A percentile compares a stretch with the other conserved stretches of the same genome.
Conservation (phyloP, 2,797 vertebrate genomes). For the Platyrinchus mystaceus region DNA sequence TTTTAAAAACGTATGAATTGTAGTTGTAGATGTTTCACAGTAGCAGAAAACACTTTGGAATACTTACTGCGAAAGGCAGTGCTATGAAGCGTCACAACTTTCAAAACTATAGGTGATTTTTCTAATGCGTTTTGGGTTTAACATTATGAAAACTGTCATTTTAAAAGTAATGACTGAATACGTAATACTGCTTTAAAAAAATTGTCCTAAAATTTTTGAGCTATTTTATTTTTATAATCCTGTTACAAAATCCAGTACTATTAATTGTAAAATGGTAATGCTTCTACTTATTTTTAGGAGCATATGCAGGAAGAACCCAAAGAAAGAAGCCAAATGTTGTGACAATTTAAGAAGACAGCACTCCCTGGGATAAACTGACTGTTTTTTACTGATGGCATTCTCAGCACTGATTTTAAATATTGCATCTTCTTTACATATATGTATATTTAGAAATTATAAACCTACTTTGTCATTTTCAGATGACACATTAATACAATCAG, state of each 20-base stretch:
- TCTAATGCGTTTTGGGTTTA: not conserved
- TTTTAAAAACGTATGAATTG: not conserved
- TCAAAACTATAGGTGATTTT: not conserved
- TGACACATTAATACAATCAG: not conserved
- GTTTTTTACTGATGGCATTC: not conserved
- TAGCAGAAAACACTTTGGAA: not conserved
- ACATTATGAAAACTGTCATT: not conserved
- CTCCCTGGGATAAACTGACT: conserved; percentile 76
- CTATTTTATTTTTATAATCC: conserved; percentile 8
- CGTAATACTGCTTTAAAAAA: not conserved
- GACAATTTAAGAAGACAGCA: conserved; percentile 83
- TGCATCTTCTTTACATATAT: not conserved
- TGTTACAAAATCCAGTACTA: not conserved
- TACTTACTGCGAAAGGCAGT: not conserved
- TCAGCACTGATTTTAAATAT: not conserved
- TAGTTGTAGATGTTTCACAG: not conserved
- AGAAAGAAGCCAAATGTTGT: conserved; percentile 84
- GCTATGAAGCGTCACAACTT: not conserved
- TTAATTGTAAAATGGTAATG: not conserved
- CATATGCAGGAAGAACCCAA: conserved; percentile 89
- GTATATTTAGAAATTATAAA: not conserved
- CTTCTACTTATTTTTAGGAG: conserved; percentile 81
- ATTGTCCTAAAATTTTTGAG: not conserved
- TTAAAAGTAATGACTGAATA: not conserved
- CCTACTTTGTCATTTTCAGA: not conserved